Base-by-base conservation (phyloP, 1,140 invertebrate genomes). In the Scylla paramamosain region DNA sequence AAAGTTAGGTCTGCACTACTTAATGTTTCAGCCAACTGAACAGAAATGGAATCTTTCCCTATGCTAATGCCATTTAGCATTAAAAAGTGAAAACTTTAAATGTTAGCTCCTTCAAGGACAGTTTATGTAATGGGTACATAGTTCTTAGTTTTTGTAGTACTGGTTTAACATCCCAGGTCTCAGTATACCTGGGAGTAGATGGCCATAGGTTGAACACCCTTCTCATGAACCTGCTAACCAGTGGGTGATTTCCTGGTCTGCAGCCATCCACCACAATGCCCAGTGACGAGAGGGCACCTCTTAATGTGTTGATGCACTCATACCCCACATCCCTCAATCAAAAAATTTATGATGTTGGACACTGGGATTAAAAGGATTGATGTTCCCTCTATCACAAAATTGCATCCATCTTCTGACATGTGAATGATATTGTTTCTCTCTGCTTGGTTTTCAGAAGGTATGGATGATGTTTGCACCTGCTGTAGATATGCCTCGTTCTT, bases 401-500 rank as follows among this genome's bases (percentile, higher is more conserved):
- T 88, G 86, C 32, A 4, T 88, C 86, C 86, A 88, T 16, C 86
- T 88, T 88, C 16, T 88, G 29, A 88, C n/a, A 31, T 88, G 16
- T 39, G 86, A 14, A 4, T 14, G 4, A 14, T 88, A 88, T 10
- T 88, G 16, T 14, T 88, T 31, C 16, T 1, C 86, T 6, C 1
- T 88, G n/a, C 86, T 32, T 88, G 86, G 86, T 88, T 88, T 88
- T 14, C 86, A 88, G 86, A 14, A 88, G 4, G 29, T 14, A n/a
- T 4, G n/a, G 3, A 88, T 88, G 29, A 88, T n/a, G n/a, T 88
- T 14, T 31, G 16, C 32, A 16, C 86, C 86, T 39, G 86, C 32
- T 88, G n/a, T 14, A 88, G 86, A 88, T 4, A 88, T 16, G 4
- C 86, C 16, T 88, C 16, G 4, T 16, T 88, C 86, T 88, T 14